Conservation (phyloP, 2,888 invertebrate species). For the Notodonta ziczac region DNA sequence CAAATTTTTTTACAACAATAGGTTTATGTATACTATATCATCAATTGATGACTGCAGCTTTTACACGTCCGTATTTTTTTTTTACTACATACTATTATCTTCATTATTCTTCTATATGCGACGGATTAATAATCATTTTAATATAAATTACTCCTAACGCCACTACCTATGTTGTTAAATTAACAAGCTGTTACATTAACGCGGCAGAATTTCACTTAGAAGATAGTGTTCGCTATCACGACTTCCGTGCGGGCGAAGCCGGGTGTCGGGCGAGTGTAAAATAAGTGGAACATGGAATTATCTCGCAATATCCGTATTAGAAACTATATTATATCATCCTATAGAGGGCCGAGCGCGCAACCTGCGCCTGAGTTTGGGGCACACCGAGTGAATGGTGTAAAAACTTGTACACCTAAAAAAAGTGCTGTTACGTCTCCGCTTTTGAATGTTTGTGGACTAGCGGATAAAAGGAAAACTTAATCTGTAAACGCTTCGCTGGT, state of each 20-base stretch:
- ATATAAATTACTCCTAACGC: constrained; percentile 1
- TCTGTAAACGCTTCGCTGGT: too few species aligned
- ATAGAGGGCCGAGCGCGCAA: constrained; percentile 51
- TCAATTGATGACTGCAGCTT: too few species aligned
- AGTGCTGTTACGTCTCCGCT: too few species aligned
- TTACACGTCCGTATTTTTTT: too few species aligned
- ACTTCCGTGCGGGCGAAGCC: constrained; percentile 38
- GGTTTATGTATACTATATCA: too few species aligned
- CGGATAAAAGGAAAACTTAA: too few species aligned
- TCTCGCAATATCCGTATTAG: constrained; percentile 68
- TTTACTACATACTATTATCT: too few species aligned
- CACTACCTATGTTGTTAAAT: background rate
- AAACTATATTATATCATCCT: constrained; percentile 70
- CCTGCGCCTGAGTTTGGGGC: constrained; percentile 46
- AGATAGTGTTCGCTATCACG: constrained; percentile 23
- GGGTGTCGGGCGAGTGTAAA: constrained; percentile 47
- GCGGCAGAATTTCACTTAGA: background rate
- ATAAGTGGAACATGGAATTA: constrained; percentile 69
- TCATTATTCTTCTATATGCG: too few species aligned
- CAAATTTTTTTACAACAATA: too few species aligned
- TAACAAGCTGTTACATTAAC: background rate
- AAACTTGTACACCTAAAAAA: constrained; percentile 1
- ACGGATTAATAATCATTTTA: too few species aligned
- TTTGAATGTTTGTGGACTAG: too few species aligned
- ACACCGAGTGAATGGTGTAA: constrained; percentile 33